Conservation (phyloP, 2,797 vertebrate species). For the Pelochelys cantorii region DNA sequence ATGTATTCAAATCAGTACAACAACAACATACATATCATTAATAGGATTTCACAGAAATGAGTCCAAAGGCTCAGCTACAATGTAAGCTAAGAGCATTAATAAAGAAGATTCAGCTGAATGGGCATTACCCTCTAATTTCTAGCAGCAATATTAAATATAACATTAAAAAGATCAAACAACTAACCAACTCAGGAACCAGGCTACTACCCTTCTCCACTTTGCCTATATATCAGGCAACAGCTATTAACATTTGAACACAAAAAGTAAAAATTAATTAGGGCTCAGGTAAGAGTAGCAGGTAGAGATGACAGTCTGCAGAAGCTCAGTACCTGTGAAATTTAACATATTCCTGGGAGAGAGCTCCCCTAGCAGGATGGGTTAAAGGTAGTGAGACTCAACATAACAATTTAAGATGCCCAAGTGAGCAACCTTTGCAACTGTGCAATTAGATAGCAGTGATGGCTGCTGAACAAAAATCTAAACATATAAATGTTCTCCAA, state of each 20-base stretch:
- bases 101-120: slow-evolving; percentile 35
- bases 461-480: background rate
- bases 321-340: background rate
- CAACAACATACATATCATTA: rapidly evolving
- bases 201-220: slow-evolving; percentile 15
- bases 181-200: background rate
- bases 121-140: slow-evolving; percentile 52
- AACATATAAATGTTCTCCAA: background rate
- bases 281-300: background rate
- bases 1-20: rapidly evolving
- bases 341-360: background rate
- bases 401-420: background rate
- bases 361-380: background rate
- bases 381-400: background rate
- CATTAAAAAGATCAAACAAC: rapidly evolving
- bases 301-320: background rate
- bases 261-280: background rate
- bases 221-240: slow-evolving; percentile 15
- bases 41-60: background rate
- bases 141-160: background rate
- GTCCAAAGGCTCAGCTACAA: background rate
- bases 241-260: slow-evolving; percentile 53
- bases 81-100: rapidly evolving
- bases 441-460: slow-evolving; percentile 25
- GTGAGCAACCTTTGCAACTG: background rate